Evolutionary conservation across 2,113 vertebrate genomes (phyloP).

Genomic region (Ploceus nigricollis): DNA sequence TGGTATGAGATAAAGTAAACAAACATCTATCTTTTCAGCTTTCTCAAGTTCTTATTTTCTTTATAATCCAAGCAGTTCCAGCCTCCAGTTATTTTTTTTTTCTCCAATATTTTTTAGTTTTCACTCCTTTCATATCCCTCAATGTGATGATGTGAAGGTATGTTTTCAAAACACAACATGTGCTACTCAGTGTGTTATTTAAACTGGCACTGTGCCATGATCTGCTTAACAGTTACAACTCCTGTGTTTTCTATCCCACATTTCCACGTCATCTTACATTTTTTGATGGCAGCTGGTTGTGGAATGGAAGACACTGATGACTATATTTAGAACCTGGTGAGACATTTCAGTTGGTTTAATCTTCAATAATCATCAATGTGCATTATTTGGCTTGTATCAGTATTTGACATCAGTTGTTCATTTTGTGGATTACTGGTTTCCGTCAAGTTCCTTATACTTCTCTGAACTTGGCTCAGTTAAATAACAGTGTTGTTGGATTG

Average conservation of each 20-base stretch:
- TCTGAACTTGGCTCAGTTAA: background rate
- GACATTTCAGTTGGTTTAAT: background rate
- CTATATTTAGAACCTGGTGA: background rate
- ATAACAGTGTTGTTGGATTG: background rate
- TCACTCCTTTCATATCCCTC: background rate
- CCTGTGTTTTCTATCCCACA: background rate
- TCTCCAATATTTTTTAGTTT: background rate
- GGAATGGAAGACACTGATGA: background rate
- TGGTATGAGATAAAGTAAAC: background rate
- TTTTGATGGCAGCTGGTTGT: background rate
- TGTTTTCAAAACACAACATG: background rate
- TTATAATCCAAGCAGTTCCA: background rate
- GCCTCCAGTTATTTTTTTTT: background rate
- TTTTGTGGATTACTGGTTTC: background rate
- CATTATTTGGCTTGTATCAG: background rate
- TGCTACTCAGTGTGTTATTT: background rate
- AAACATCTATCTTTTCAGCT: background rate
- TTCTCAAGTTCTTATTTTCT: background rate
- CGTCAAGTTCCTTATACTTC: background rate
- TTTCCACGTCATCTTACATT: fast-evolving
- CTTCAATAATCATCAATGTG: background rate
- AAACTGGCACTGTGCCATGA: background rate
- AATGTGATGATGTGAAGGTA: background rate
- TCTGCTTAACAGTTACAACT: background rate
- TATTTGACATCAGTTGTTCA: background rate